Base-by-base conservation (phyloP, 2,113 vertebrate species). In the Oryzias curvinotus region DNA sequence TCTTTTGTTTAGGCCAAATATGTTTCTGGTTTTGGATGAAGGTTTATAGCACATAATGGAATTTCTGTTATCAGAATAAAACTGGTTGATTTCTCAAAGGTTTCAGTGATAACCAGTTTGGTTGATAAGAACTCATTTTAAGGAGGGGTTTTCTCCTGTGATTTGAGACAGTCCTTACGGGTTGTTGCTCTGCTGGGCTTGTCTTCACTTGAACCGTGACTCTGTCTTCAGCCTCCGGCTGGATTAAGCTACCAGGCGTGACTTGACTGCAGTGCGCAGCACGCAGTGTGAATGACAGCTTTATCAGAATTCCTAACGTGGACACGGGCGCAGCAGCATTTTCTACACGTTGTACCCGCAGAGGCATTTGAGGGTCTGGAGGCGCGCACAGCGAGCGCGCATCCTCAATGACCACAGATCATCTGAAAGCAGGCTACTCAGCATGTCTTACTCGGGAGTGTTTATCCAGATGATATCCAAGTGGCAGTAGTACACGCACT, bases 401-500 rank as follows among this genome's bases (percentile, higher is more conserved):
- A 47, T 47, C 16, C 45, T 16, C 18, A n/a, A 47, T 7, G 7
- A 47, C 5, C 16, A 18, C 45, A n/a, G 45, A 16, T 47, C 16
- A 17, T 17, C n/a, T 47, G 4, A 47, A 17, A 17, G 45, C 16
- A 18, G 16, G 5, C n/a, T 28, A n/a, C 2, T 36, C 5, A 43
- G 16, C 45, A 44, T 53, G 52, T 87, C 95, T 95, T 86, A 98
- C 96, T 96, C 94, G 2, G 96, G 96, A 43, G 96, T 98, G 91
- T 96, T 98, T 91, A 98, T 95, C 96, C 96, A 98, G 87, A 98
- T 98, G 90, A 98, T 96, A 76, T 97, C 96, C 74, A 98, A 84
- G 85, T 98, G 96, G 75, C 96, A 98, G 91, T 96, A 98, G 90
- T 98, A 98, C 68, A 98, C 94, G 65, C 96, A 98, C 81, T 98